These are phyloP conservation scores for Hexactinellida sp. DNA, from an alignment of 37 sponge, comb jelly and placozoan species.

Conservation along the genomic window DNA sequence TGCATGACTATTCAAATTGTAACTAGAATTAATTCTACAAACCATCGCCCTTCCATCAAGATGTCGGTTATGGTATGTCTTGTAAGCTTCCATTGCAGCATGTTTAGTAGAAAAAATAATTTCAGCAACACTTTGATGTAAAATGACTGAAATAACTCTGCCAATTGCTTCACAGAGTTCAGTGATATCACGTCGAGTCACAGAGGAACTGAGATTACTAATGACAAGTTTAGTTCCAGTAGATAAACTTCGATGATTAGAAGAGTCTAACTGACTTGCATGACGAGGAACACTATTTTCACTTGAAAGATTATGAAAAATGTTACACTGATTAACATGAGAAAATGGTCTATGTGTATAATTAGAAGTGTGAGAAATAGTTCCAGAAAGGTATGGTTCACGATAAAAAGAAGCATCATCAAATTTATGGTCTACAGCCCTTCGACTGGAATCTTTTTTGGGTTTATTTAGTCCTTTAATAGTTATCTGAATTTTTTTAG, in stretches of 20 bases:
- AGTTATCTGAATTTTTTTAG: not conserved
- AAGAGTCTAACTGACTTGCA: not conserved
- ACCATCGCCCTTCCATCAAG: slow-evolving; percentile 42
- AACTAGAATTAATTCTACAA: not conserved
- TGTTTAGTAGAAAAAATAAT: slow-evolving; percentile 61
- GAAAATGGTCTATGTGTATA: not conserved
- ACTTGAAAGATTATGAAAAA: not conserved
- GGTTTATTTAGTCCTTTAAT: slow-evolving; percentile 6
- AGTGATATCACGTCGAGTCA: slow-evolving; percentile 55
- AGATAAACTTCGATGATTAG: not conserved
- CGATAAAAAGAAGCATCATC: not conserved
- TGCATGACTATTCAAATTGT: slow-evolving; percentile 15
- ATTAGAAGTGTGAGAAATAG: not conserved
- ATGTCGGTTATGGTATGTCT: slow-evolving; percentile 66
- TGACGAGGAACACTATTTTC: not conserved
- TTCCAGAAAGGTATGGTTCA: not conserved
- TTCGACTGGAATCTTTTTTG: not conserved
- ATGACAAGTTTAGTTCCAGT: slow-evolving; percentile 56
- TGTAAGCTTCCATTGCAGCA: slow-evolving; percentile 70
- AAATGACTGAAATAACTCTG: slow-evolving; percentile 34
- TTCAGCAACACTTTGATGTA: slow-evolving; percentile 62
- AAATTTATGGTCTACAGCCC: not conserved
- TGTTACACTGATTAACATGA: not conserved
- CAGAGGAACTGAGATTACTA: slow-evolving; percentile 61
- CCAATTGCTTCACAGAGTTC: slow-evolving; percentile 65